Evolutionary conservation across 2,113 vertebrate genomes (phyloP).

Genomic region (Cranoglanis bouderius): DNA sequence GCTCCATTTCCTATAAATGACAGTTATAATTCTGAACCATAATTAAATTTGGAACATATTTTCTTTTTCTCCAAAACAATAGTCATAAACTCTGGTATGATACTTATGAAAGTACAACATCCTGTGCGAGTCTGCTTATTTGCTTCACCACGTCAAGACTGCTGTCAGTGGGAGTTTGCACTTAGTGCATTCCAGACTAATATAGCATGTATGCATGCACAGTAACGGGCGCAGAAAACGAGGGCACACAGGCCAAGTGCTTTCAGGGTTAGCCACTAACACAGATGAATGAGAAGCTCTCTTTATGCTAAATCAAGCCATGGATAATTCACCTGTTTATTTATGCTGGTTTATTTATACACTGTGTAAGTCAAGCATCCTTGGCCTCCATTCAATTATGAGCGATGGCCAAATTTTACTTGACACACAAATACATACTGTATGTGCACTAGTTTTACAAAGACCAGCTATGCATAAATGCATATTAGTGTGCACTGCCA

Average conservation of each 20-base stretch:
- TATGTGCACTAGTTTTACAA: slow-evolving; percentile 31
- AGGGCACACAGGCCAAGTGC: slow-evolving; percentile 37
- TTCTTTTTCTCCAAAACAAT: neutral
- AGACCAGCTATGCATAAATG: slow-evolving; percentile 30
- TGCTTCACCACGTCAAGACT: slow-evolving; percentile 42
- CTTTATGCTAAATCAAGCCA: slow-evolving; percentile 45
- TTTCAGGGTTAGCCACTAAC: slow-evolving; percentile 21
- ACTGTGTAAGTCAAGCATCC: slow-evolving; percentile 36
- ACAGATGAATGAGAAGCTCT: slow-evolving; percentile 42
- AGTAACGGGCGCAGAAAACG: slow-evolving; percentile 48
- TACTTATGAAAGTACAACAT: slow-evolving; percentile 22
- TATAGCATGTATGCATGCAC: slow-evolving; percentile 50
- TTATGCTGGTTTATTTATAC: slow-evolving; percentile 52
- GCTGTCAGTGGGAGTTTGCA: slow-evolving; percentile 46
- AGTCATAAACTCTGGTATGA: slow-evolving; percentile 19
- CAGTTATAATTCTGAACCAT: neutral
- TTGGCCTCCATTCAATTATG: slow-evolving; percentile 31
- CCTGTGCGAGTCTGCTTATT: slow-evolving; percentile 20
- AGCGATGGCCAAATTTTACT: slow-evolving; percentile 38
- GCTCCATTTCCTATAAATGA: slow-evolving; percentile 5
- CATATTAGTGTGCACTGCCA: slow-evolving; percentile 40
- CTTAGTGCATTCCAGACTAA: slow-evolving; percentile 57
- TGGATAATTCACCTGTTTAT: slow-evolving; percentile 41
- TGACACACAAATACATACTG: slow-evolving; percentile 30
- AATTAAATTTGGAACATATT: neutral